Evolutionary conservation across 64 coral and sea anemone species (phyloP).

Genomic region (Pocillopora verrucosa): DNA sequence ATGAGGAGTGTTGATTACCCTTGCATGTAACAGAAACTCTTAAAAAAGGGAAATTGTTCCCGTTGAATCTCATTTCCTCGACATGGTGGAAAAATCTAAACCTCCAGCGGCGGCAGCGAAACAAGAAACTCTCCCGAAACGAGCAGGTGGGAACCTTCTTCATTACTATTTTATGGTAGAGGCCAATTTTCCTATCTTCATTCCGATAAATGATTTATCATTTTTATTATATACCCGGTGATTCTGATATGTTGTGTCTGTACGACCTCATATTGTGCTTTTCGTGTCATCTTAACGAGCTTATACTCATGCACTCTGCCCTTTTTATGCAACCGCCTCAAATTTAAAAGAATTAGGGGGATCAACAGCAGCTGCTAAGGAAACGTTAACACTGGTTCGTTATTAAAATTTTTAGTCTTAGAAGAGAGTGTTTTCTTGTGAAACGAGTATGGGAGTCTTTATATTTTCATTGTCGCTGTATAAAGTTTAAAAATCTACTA

Average conservation of each 20-base stretch:
- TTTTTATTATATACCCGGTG: background rate
- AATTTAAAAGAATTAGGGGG: no score
- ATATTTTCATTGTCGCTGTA: no score
- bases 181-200: background rate
- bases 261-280: background rate
- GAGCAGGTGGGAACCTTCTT: background rate
- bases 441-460: no score
- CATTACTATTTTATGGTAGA: constrained; percentile 18
- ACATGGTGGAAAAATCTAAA: constrained; percentile 38
- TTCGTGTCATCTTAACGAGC: background rate
- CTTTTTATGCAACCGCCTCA: background rate
- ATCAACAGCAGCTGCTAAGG: no score
- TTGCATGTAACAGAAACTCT: background rate
- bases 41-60: background rate
- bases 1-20: background rate
- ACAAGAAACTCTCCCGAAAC: constrained; percentile 1
- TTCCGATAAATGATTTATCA: background rate
- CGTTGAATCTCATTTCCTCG: background rate
- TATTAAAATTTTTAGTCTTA: no score
- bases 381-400: background rate
- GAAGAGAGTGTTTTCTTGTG: background rate
- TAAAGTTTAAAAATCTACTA: no score
- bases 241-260: background rate
- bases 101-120: background rate
- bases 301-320: no score